These are phyloP conservation scores for Platalea minor DNA, from an alignment of 2,797 vertebrate genomes.

Conservation along the genomic window DNA sequence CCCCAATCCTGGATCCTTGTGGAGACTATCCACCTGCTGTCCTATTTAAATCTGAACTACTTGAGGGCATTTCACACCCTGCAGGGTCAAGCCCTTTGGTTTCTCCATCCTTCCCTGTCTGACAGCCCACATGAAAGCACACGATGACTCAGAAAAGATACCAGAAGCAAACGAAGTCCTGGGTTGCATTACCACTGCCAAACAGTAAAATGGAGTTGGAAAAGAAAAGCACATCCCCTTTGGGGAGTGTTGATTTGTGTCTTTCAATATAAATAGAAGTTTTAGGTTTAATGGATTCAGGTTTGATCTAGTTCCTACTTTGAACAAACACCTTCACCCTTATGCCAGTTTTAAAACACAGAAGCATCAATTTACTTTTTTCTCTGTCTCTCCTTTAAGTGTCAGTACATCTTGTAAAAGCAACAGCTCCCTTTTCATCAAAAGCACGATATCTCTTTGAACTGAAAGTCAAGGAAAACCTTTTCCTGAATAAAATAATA, in stretches of 20 bases:
- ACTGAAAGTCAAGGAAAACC: not conserved
- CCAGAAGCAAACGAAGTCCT: rapidly evolving
- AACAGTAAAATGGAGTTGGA: not conserved
- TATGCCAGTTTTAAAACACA: not conserved
- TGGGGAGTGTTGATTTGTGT: not conserved
- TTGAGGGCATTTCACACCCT: not conserved
- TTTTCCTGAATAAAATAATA: not conserved
- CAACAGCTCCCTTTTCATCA: conserved; percentile 1
- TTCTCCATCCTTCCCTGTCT: not conserved
- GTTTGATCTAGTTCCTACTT: not conserved
- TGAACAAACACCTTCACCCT: not conserved
- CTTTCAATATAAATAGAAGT: not conserved
- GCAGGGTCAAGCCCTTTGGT: not conserved
- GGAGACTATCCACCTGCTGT: not conserved
- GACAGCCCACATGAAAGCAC: not conserved
- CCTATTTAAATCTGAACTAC: not conserved
- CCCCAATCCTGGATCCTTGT: not conserved
- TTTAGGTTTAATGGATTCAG: not conserved
- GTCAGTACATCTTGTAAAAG: not conserved
- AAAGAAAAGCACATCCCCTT: not conserved
- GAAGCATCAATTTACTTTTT: not conserved
- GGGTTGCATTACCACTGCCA: not conserved
- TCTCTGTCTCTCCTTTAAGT: not conserved
- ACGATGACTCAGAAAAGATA: not conserved
- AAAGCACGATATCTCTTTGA: not conserved